Conservation (phyloP, 2,888 invertebrate species). For the Anoncus sp. region DNA sequence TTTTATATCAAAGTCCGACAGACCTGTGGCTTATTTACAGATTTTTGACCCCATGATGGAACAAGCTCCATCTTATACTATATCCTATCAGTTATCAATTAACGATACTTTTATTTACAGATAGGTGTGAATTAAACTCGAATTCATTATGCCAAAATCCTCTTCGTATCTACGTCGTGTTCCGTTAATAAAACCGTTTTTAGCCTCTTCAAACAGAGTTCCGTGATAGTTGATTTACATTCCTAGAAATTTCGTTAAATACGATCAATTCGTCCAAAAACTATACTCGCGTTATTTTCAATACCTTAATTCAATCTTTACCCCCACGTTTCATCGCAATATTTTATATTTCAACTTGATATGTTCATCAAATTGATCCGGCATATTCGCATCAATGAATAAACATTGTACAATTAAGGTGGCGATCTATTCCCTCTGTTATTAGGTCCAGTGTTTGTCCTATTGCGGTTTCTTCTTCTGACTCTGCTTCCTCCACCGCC, state of each 20-base stretch:
- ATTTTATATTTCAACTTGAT: neutral
- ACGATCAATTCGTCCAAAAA: neutral
- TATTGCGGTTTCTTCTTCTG: conserved; percentile 76
- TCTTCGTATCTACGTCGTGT: conserved; percentile 5
- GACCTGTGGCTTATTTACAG: conserved; percentile 56
- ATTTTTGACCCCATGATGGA: conserved; percentile 32
- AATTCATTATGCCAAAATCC: conserved; percentile 39
- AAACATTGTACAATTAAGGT: conserved; percentile 57
- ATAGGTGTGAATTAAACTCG: conserved; percentile 34
- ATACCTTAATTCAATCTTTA: neutral
- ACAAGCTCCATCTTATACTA: conserved; percentile 22
- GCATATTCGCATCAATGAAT: neutral
- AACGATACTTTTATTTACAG: conserved; percentile 55
- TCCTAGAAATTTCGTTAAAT: neutral
- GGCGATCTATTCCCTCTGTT: conserved; percentile 74
- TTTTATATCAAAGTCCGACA: conserved; percentile 52
- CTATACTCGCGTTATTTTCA: neutral
- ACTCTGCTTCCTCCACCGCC: conserved; percentile 69
- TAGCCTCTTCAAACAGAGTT: neutral
- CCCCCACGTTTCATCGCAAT: conserved; percentile 4
- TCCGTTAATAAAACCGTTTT: conserved; percentile 7
- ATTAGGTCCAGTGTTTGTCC: conserved; percentile 73
- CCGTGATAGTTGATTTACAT: neutral
- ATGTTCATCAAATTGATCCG: conserved; percentile 1
- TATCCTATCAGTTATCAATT: conserved; percentile 33